phyloP scores from a whole-genome alignment of 1,140 invertebrate genomes.

The Helicoverpa zea region DNA sequence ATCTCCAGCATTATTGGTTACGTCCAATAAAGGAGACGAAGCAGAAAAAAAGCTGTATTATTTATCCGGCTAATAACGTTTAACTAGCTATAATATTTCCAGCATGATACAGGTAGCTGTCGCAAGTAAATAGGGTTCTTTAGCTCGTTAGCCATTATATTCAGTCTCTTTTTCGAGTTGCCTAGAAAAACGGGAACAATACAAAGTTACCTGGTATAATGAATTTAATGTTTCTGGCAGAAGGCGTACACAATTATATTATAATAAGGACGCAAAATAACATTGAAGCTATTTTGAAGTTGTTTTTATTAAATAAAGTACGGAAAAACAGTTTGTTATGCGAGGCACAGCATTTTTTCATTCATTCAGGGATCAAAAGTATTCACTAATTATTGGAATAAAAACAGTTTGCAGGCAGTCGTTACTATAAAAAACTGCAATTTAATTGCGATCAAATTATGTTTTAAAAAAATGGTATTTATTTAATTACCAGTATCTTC shows the following conservation, averaged over 20 bases:
- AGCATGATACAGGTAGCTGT: constrained; percentile 26
- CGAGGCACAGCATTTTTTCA: no score
- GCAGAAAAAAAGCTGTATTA: neutral
- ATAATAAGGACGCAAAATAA: constrained; percentile 4
- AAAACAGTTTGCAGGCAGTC: no score
- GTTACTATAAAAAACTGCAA: no score
- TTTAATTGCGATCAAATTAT: no score
- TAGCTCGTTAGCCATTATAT: constrained; percentile 29
- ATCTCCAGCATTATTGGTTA: constrained; percentile 8
- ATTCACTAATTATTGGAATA: no score
- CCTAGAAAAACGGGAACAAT: constrained; percentile 27
- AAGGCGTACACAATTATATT: neutral
- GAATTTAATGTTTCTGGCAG: constrained; percentile 17
- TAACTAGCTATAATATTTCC: constrained; percentile 39
- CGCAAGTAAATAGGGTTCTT: no score
- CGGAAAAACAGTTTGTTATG: no score
- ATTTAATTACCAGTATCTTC: no score
- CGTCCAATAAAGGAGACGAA: constrained; percentile 12
- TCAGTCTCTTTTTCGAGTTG: neutral
- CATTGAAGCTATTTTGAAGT: no score
- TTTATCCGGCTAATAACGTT: constrained; percentile 26
- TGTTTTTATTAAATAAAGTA: no score
- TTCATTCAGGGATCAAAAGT: no score
- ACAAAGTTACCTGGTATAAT: constrained; percentile 13
- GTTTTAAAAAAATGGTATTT: no score